Evolutionary conservation across 1,140 invertebrate genomes (phyloP), one percentile per base, ranked within the genome.

Genomic region (Arion vulgaris): DNA sequence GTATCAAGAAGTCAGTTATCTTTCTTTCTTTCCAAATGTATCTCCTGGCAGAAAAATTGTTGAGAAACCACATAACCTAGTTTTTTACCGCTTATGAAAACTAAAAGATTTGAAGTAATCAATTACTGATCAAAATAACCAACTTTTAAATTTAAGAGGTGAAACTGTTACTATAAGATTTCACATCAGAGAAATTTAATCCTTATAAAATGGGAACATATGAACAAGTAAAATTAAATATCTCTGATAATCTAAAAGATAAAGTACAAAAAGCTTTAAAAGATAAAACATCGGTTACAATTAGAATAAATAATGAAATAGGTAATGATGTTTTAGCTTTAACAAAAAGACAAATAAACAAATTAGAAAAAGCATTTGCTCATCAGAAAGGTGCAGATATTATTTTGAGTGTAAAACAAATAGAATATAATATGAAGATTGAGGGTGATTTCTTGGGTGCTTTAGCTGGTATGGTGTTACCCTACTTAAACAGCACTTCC

Each of bases 281-380:
- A 7, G 17, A 66, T 32, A 32, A 66, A 32, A 66, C 4, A 23
- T 32, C 62, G 2, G 62, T 66, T 23, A 66, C 62, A 7, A 66
- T 66, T 32, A 66, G 62, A 66, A 66, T 28, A 66, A 32, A 32
- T 66, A 23, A 2, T 66, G 62, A 66, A 66, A 32, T 7, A 32
- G 62, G n/a, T 32, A 17, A 66, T 32, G 62, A 66, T 66, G 62
- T 66, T 32, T 66, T 66, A 66, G 62, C 62, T 34, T 66, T 66
- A 66, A 66, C 62, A 23, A 66, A 66, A 66, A 66, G 2, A 32
- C 62, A 66, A 66, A 66, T 66, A 66, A 66, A 66, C 17, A 66
- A 66, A 66, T 32, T 66, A 66, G n/a, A 66, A 5, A 66, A 66
- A 66, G 62, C 28, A 32, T 66, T 66, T 32, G 28, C 17, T 32